These are phyloP conservation scores for Scrobipalpa atriplicella DNA, from an alignment of 2,888 invertebrate genomes.

Conservation along the genomic window DNA sequence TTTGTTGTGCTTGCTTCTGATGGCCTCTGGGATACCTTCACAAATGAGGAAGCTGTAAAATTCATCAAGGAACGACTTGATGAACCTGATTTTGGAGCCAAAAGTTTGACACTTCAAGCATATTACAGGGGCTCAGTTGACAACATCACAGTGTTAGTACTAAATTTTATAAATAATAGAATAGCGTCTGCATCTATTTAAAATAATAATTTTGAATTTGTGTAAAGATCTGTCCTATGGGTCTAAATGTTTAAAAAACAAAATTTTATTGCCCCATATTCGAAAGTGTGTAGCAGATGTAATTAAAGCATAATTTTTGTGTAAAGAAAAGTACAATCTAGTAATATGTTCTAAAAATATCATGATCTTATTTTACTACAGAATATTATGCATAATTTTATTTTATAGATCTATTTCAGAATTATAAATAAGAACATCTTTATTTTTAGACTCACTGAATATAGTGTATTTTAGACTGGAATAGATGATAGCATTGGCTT, in stretches of 20 bases:
- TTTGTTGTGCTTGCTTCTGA: constrained; percentile 97
- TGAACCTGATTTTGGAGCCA: constrained; percentile 95
- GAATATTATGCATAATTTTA: too few relatives aligned
- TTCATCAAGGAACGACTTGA: constrained; percentile 93
- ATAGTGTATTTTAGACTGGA: neutral
- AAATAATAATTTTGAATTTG: constrained; percentile 43
- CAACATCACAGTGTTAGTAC: constrained; percentile 96
- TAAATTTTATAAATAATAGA: constrained; percentile 87
- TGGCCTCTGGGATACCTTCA: constrained; percentile 98
- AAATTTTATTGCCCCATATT: constrained; percentile 20
- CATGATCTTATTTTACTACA: too few relatives aligned
- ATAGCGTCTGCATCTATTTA: constrained; percentile 48
- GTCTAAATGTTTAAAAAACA: neutral
- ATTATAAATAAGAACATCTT: too few relatives aligned
- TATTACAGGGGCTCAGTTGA: constrained; percentile 96
- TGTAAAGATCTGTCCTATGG: constrained; percentile 12
- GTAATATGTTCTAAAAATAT: too few relatives aligned
- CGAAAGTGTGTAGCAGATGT: neutral
- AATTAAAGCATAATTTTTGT: neutral
- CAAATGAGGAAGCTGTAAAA: constrained; percentile 96
- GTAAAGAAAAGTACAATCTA: neutral
- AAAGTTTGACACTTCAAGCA: constrained; percentile 94
- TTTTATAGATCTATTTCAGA: too few relatives aligned
- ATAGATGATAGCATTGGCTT: constrained; percentile 19
- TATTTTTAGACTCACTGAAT: neutral